phyloP scores from a whole-genome alignment of 2,888 invertebrate species.

The Cactoblastis cactorum region DNA sequence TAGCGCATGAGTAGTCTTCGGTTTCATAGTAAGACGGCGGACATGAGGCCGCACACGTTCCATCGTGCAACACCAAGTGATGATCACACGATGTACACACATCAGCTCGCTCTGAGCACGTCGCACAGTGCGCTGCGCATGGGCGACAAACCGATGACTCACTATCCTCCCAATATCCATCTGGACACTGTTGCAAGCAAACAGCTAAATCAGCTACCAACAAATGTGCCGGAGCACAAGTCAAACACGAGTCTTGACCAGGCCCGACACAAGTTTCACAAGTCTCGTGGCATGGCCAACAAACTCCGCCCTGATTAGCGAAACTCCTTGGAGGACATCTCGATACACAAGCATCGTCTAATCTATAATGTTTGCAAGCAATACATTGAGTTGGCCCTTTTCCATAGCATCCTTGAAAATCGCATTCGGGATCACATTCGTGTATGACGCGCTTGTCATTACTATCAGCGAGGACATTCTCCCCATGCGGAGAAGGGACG shows the following conservation, averaged over 20 bases:
- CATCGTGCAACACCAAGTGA: conserved; percentile 89
- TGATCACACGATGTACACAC: conserved; percentile 93
- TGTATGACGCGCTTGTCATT: conserved; percentile 82
- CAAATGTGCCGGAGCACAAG: conserved; percentile 90
- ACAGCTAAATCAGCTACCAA: conserved; percentile 91
- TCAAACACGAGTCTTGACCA: conserved; percentile 91
- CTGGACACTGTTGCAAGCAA: conserved; percentile 92
- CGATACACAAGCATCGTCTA: conserved; percentile 91
- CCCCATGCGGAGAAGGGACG: conserved; percentile 79
- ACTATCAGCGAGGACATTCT: conserved; percentile 81
- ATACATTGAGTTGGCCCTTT: conserved; percentile 91
- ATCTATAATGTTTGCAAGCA: conserved; percentile 87
- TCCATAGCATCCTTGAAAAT: conserved; percentile 91
- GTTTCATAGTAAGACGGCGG: conserved; percentile 90
- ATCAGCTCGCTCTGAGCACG: conserved; percentile 90
- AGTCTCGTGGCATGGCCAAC: conserved; percentile 93
- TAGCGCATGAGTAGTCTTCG: conserved; percentile 90
- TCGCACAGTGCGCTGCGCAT: conserved; percentile 91
- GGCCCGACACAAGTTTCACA: conserved; percentile 94
- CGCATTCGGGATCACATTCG: conserved; percentile 92
- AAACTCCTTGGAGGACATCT: conserved; percentile 92
- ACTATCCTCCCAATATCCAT: conserved; percentile 91
- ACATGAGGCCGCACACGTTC: conserved; percentile 90
- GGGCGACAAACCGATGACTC: conserved; percentile 88
- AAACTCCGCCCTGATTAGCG: conserved; percentile 88